Conservation (phyloP, 2,113 vertebrate species). For the Cisticola juncidis region DNA sequence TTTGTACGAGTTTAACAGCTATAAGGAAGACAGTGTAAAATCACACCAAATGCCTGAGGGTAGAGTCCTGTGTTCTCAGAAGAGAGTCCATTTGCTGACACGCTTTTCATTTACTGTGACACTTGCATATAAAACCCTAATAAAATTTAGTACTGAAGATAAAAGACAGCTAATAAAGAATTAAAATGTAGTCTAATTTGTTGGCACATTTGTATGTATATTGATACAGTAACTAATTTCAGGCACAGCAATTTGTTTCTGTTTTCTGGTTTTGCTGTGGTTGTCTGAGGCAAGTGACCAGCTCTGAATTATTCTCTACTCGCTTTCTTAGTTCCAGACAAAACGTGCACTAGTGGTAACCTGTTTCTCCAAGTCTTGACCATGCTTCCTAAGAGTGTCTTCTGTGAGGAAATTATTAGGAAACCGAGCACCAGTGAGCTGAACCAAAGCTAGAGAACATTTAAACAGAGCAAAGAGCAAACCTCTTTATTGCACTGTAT, state of each 20-base stretch:
- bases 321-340: background rate
- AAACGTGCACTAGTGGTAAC: background rate
- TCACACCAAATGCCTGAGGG: background rate
- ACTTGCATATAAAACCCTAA: background rate
- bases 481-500: background rate
- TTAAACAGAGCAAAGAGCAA: background rate
- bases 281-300: background rate
- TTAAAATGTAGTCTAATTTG: background rate
- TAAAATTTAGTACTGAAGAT: background rate
- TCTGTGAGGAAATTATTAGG: background rate
- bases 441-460: background rate
- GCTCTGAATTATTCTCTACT: background rate
- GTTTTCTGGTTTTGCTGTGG: background rate
- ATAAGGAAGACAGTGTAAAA: background rate
- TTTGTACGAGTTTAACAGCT: background rate
- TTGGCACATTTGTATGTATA: background rate
- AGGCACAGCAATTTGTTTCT: background rate
- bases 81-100: constrained; percentile 10
- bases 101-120: background rate
- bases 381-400: fast-evolving
- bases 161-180: background rate
- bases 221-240: background rate
- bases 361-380: background rate
- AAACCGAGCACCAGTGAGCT: background rate
- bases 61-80: background rate